Conservation (phyloP, 2,797 vertebrate species). For the Neopelma chrysocephalum region DNA sequence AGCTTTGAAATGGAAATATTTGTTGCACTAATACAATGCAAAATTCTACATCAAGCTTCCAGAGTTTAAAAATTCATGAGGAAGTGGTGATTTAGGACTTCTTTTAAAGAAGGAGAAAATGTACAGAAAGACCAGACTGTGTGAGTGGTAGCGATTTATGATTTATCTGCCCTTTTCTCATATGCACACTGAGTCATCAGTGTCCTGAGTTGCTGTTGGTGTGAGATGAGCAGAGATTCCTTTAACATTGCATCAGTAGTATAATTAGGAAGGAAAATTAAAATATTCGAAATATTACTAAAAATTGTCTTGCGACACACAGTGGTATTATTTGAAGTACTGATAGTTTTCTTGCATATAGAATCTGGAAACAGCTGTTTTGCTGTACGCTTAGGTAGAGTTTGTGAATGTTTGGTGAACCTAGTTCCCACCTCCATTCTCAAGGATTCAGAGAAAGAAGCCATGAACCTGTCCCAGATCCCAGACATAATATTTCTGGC, state of each 20-base stretch:
- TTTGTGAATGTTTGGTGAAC: not conserved
- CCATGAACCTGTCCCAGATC: not conserved
- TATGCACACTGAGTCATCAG: accelerated
- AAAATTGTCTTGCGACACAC: not conserved
- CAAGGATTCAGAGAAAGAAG: not conserved
- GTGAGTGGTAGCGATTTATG: not conserved
- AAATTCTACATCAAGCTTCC: not conserved
- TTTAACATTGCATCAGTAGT: not conserved
- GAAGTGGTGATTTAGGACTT: not conserved
- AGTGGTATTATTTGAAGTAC: not conserved
- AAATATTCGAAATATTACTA: not conserved
- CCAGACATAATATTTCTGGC: not conserved
- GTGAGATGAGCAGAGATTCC: not conserved
- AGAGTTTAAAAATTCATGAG: not conserved
- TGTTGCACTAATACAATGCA: not conserved
- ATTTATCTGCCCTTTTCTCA: not conserved
- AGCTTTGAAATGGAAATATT: not conserved
- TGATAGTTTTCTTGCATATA: not conserved
- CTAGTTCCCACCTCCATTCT: not conserved
- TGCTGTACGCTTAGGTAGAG: not conserved
- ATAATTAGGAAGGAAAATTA: not conserved
- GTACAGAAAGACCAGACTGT: not conserved
- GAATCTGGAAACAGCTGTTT: not conserved
- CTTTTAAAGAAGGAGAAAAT: not conserved
- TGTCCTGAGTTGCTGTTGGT: not conserved